A percentile compares a stretch with the other conserved stretches of the same genome.
Evolutionary conservation across 2,113 vertebrate genomes (phyloP).

Genomic region (Dicaeum eximium): DNA sequence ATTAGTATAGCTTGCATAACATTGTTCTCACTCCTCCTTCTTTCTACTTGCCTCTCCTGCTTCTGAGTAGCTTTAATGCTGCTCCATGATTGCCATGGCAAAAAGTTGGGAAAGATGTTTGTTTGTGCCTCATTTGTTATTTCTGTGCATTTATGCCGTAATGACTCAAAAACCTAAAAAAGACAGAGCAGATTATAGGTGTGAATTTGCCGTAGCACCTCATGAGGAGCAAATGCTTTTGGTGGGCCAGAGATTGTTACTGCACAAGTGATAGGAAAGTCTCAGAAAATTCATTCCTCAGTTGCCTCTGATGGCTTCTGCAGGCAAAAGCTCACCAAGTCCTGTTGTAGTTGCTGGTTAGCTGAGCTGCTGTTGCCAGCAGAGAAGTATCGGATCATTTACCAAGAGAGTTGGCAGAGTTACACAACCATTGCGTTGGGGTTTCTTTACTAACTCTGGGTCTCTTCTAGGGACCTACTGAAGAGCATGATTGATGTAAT

Average conservation of each 20-base stretch:
- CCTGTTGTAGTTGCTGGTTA: background rate
- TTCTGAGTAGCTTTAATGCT: background rate
- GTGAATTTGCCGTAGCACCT: background rate
- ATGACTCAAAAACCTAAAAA: background rate
- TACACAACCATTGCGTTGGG: rapidly evolving
- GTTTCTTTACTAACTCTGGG: background rate
- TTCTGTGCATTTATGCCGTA: background rate
- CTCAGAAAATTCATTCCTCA: background rate
- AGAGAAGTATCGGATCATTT: background rate
- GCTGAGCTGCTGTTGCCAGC: background rate
- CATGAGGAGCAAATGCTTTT: background rate
- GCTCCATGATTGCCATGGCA: rapidly evolving
- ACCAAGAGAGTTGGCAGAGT: background rate
- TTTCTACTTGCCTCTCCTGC: background rate
- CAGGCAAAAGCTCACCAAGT: background rate
- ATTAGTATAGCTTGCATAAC: background rate
- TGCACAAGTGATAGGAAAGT: background rate
- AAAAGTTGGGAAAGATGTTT: background rate
- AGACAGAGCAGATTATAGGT: background rate
- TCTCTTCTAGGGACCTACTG: background rate
- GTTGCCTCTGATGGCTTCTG: background rate
- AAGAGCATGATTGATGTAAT: background rate
- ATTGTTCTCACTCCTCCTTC: background rate
- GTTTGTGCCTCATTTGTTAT: background rate
- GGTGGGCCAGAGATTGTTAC: background rate